phyloP scores from a whole-genome alignment of 2,888 invertebrate species.

The Muscina levida region DNA sequence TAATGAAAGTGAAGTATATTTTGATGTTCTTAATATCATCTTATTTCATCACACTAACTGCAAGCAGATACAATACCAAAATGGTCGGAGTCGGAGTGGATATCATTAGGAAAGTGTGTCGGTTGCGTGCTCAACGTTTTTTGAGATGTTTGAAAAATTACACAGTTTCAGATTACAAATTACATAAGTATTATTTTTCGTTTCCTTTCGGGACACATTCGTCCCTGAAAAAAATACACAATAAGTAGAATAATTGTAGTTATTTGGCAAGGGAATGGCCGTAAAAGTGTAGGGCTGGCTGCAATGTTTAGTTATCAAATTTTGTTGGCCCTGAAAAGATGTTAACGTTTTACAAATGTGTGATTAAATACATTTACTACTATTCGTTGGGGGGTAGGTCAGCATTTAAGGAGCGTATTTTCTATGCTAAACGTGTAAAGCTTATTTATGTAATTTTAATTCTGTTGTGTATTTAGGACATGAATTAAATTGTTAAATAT shows the following conservation, averaged over 20 bases:
- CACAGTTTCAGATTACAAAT: slow-evolving; percentile 3
- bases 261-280: too few species aligned
- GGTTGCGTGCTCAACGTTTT: neutral
- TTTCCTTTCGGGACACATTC: neutral
- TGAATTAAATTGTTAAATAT: too few species aligned
- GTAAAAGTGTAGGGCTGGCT: too few species aligned
- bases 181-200: neutral
- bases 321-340: too few species aligned
- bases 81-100: neutral
- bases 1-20: slow-evolving; percentile 43
- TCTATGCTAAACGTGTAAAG: too few species aligned
- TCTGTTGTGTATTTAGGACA: too few species aligned
- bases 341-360: too few species aligned
- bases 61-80: neutral
- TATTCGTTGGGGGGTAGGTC: too few species aligned
- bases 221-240: neutral
- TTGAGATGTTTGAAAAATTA: neutral
- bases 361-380: too few species aligned
- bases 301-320: too few species aligned
- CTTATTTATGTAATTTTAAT: too few species aligned
- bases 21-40: slow-evolving; percentile 39
- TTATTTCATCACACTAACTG: slow-evolving; percentile 25
- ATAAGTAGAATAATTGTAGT: neutral
- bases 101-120: slow-evolving; percentile 21
- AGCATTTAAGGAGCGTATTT: too few species aligned